Evolutionary conservation across 2,888 invertebrate species (phyloP).

Genomic region (Aphidoletes aphidimyza): DNA sequence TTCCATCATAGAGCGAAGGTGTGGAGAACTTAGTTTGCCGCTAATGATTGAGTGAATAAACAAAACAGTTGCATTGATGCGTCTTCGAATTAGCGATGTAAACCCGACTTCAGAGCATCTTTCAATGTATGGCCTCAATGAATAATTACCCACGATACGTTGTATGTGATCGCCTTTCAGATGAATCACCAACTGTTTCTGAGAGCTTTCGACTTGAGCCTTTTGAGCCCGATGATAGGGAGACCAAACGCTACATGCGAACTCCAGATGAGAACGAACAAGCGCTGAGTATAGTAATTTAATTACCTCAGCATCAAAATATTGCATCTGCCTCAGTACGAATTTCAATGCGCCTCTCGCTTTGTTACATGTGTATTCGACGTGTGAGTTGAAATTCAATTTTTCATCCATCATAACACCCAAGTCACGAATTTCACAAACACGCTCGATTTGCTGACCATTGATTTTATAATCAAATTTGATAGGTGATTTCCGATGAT

Average conservation of each 20-base stretch:
- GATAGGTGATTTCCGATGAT: neutral
- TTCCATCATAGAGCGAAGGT: neutral
- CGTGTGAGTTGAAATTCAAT: neutral
- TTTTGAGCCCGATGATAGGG: neutral
- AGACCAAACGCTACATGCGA: neutral
- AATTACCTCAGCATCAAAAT: neutral
- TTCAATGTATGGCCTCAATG: neutral
- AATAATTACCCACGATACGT: neutral
- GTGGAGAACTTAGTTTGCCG: neutral
- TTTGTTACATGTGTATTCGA: neutral
- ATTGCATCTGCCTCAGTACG: neutral
- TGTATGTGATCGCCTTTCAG: neutral
- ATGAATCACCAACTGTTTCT: neutral
- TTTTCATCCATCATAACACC: constrained; percentile 17
- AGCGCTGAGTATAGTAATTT: neutral
- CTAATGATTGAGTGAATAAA: neutral
- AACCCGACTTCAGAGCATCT: neutral
- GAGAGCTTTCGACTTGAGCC: neutral
- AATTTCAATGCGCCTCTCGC: neutral
- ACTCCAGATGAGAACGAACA: neutral
- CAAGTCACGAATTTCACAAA: neutral
- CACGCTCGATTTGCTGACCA: neutral
- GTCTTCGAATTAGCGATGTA: neutral
- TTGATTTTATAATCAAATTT: neutral
- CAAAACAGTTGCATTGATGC: neutral